These are phyloP conservation scores for Drosophila erecta DNA, from an alignment of 1,140 invertebrate species.

Conservation along the genomic window DNA sequence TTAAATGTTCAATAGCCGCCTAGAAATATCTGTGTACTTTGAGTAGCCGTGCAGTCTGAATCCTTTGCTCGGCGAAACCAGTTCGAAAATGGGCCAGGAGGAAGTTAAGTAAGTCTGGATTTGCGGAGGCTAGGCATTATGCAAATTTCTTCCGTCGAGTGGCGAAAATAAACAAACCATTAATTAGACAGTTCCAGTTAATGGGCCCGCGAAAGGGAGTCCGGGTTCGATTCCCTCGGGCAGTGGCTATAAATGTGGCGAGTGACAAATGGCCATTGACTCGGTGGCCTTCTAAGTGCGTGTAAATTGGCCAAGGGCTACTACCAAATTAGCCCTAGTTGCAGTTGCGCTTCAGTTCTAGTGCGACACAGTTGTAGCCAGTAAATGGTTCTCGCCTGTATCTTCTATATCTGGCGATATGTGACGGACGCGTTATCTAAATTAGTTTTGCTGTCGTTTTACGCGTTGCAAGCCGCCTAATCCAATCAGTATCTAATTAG, in stretches of 20 bases:
- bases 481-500: constrained; percentile 78
- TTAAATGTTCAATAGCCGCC: constrained; percentile 15
- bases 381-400: constrained; percentile 14
- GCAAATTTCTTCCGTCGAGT: constrained; percentile 40
- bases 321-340: constrained; percentile 14
- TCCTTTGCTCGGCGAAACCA: constrained; percentile 7
- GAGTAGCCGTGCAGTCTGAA: constrained; percentile 30
- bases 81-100: constrained; percentile 47
- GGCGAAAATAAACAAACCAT: constrained; percentile 64
- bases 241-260: constrained; percentile 4
- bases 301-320: constrained; percentile 23
- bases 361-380: constrained; percentile 4
- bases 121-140: constrained; percentile 34
- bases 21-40: constrained; percentile 1
- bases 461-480: constrained; percentile 46
- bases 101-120: constrained; percentile 31
- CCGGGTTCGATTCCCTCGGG: constrained; percentile 20
- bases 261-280: constrained; percentile 61
- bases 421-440: constrained; percentile 59
- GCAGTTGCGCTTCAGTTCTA: constrained; percentile 34
- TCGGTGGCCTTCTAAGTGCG: not conserved
- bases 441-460: constrained; percentile 44
- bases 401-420: constrained; percentile 25
- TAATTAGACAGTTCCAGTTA: constrained; percentile 67
- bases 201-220: constrained; percentile 36